Percentiles rank a stretch among this genome's conserved stretches.
phyloP scores from a whole-genome alignment of 2,888 invertebrate species.

The Peribatodes rhomboidaria region DNA sequence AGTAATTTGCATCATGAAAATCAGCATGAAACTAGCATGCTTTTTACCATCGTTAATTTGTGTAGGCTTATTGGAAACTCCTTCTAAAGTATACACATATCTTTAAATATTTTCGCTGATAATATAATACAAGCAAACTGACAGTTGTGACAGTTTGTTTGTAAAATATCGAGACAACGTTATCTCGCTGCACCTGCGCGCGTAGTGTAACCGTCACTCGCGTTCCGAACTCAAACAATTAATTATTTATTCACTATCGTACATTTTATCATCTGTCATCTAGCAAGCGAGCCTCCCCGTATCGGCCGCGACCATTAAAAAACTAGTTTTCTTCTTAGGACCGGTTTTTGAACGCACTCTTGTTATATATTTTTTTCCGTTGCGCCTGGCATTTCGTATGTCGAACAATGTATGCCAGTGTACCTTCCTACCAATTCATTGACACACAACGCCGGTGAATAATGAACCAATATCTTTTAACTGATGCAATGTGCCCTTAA shows the following conservation, averaged over 20 bases:
- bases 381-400: constrained; percentile 36
- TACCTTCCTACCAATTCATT: neutral
- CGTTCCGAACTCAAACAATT: constrained; percentile 52
- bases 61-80: no score
- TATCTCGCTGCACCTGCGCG: constrained; percentile 19
- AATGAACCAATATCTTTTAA: constrained; percentile 6
- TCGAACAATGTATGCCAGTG: constrained; percentile 17
- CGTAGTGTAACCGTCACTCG: constrained; percentile 18
- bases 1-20: neutral
- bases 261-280: constrained; percentile 76
- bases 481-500: neutral
- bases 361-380: constrained; percentile 38
- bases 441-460: constrained; percentile 9
- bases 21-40: no score
- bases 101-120: neutral
- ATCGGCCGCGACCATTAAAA: constrained; percentile 69
- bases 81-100: no score
- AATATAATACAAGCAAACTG: constrained; percentile 1
- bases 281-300: constrained; percentile 61
- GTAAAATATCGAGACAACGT: constrained; percentile 5
- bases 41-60: no score
- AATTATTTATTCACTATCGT: constrained; percentile 60
- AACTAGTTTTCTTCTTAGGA: constrained; percentile 68
- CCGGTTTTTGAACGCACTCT: constrained; percentile 48
- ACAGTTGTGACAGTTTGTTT: constrained; percentile 14